These are phyloP conservation scores for Drosophila subsilvestris DNA, from an alignment of 2,888 invertebrate species.

Conservation along the genomic window DNA sequence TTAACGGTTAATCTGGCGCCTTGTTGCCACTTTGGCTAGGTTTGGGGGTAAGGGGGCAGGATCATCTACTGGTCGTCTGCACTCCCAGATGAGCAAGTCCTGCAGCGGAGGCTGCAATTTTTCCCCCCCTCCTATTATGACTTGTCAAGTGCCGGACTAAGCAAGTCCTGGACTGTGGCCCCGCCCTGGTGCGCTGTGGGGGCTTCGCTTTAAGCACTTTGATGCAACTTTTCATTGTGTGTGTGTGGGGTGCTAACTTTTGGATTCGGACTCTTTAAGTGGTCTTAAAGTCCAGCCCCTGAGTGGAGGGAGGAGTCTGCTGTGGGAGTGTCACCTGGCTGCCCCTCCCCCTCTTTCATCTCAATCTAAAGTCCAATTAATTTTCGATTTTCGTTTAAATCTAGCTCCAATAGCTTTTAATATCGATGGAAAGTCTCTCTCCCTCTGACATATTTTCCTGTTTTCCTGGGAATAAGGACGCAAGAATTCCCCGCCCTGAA, in stretches of 20 bases:
- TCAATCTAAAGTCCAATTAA: neutral
- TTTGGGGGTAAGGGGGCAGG: conserved; percentile 6
- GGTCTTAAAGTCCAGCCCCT: conserved; percentile 26
- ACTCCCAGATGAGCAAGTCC: neutral
- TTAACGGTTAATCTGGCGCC: conserved; percentile 69
- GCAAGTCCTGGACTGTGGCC: neutral
- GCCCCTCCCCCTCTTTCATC: neutral
- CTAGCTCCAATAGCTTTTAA: neutral
- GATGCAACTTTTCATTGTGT: conserved; percentile 54
- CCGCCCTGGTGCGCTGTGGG: conserved; percentile 6
- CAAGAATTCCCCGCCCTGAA: neutral
- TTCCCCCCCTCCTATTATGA: conserved; percentile 39
- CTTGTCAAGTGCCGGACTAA: conserved; percentile 14
- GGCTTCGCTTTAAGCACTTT: conserved; percentile 41
- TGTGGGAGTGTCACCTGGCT: neutral
- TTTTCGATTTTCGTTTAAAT: neutral
- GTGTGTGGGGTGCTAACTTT: conserved; percentile 32
- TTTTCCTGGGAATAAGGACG: neutral
- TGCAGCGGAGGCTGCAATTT: neutral
- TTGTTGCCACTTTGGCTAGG: conserved; percentile 36
- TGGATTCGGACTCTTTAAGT: conserved; percentile 49
- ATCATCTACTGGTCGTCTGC: too few relatives aligned
- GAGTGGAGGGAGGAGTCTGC: neutral
- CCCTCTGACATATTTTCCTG: neutral
- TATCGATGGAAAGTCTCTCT: neutral